Percentiles rank a stretch among this genome's conserved stretches.
Evolutionary conservation across 1,140 invertebrate species (phyloP).

Genomic region (Psilanteris sp.): DNA sequence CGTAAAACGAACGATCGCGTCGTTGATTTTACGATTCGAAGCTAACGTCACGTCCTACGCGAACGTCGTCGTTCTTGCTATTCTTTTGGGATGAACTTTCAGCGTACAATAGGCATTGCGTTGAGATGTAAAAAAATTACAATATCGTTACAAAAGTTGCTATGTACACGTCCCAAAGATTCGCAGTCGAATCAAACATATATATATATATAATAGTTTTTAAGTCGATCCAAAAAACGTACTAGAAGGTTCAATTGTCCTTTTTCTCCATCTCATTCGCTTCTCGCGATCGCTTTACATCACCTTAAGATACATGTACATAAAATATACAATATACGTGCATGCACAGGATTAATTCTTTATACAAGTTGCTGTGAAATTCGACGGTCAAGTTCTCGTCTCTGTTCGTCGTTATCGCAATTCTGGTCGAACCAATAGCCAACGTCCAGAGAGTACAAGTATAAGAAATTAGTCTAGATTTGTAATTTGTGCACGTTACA

Average conservation of each 20-base stretch:
- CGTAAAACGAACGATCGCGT: slow-evolving; percentile 3
- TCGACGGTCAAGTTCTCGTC: background rate
- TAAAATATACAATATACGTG: slow-evolving; percentile 61
- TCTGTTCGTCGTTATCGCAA: too few species aligned
- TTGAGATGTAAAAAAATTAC: slow-evolving; percentile 52
- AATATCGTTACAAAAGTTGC: slow-evolving; percentile 69
- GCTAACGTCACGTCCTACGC: slow-evolving; percentile 12
- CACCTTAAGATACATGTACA: slow-evolving; percentile 56
- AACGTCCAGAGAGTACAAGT: background rate
- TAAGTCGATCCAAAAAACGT: slow-evolving; percentile 28
- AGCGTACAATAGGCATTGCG: slow-evolving; percentile 25
- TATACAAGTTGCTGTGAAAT: slow-evolving; percentile 16
- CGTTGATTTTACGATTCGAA: slow-evolving; percentile 6
- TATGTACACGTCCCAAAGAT: slow-evolving; percentile 67
- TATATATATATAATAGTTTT: slow-evolving; percentile 29
- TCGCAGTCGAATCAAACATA: slow-evolving; percentile 56
- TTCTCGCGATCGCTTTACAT: slow-evolving; percentile 5
- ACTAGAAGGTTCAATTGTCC: background rate
- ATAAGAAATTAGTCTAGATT: slow-evolving; percentile 21
- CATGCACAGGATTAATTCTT: slow-evolving; percentile 24
- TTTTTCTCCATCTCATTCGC: background rate
- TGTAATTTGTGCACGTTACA: slow-evolving; percentile 9
- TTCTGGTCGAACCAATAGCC: background rate
- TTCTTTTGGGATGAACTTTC: slow-evolving; percentile 17
- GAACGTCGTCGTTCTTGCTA: slow-evolving; percentile 1